Percentiles rank a stretch among this genome's conserved stretches.
phyloP scores from a whole-genome alignment of 2,888 invertebrate species.

The Coecobrya sp. region DNA sequence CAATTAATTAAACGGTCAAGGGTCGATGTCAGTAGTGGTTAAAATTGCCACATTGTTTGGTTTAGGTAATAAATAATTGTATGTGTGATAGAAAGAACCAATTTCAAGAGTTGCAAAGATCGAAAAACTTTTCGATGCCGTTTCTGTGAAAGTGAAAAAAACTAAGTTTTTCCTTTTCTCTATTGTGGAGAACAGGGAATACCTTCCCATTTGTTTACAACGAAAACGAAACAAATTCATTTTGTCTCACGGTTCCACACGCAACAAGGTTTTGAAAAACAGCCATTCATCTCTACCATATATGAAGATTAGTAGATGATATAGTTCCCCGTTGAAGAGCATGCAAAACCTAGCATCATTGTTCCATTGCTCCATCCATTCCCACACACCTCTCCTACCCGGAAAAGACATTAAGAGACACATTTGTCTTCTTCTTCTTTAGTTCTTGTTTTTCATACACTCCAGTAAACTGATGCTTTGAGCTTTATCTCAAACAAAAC shows the following conservation, averaged over 20 bases:
- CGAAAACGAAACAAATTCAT: not conserved
- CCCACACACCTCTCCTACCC: not conserved
- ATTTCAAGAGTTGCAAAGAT: too few species aligned
- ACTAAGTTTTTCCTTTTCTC: not conserved
- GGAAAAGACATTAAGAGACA: constrained; percentile 32
- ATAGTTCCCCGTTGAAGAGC: not conserved
- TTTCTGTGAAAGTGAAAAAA: too few species aligned
- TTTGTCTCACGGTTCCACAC: not conserved
- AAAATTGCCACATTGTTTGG: too few species aligned
- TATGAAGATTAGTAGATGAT: not conserved
- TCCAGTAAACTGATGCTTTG: not conserved
- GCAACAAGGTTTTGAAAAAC: not conserved
- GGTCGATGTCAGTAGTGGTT: too few species aligned
- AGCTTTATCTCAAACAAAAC: constrained; percentile 27
- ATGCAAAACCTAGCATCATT: not conserved
- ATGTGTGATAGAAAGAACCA: too few species aligned
- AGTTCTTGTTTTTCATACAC: not conserved
- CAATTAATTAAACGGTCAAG: too few species aligned
- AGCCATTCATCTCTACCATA: not conserved
- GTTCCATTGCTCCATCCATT: not conserved
- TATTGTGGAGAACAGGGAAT: too few species aligned
- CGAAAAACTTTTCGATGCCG: too few species aligned
- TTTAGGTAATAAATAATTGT: too few species aligned
- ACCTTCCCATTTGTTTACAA: not conserved
- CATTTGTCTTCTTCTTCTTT: constrained; percentile 8